Evolutionary conservation across 2,888 invertebrate genomes (phyloP).

Genomic region (Ectropis crepuscularia): DNA sequence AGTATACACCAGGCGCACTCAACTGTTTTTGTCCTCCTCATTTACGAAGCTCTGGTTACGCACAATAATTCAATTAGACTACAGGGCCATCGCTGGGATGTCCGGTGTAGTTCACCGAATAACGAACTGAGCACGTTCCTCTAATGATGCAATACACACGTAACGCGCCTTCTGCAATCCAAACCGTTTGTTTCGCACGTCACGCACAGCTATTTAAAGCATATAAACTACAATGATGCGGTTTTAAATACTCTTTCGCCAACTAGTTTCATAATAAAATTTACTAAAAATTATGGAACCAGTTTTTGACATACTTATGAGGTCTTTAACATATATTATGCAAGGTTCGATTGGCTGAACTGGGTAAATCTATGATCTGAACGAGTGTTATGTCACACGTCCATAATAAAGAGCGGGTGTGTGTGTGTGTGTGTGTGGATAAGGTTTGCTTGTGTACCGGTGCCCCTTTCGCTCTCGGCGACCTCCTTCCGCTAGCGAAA

Average conservation of each 20-base stretch:
- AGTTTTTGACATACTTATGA: constrained; percentile 17
- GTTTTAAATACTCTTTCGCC: constrained; percentile 9
- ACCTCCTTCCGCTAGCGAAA: constrained; percentile 60
- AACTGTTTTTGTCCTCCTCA: no score
- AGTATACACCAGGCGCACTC: no score
- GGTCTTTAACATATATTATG: constrained; percentile 11
- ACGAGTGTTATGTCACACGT: constrained; percentile 30
- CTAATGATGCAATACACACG: constrained; percentile 1
- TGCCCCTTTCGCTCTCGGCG: constrained; percentile 59
- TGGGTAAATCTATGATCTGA: constrained; percentile 12
- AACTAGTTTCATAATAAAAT: constrained; percentile 5
- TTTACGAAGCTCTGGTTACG: no score
- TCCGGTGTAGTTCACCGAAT: neutral
- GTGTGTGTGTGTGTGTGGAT: constrained; percentile 20
- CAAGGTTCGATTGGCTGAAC: constrained; percentile 5
- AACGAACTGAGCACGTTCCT: neutral
- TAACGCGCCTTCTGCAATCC: neutral
- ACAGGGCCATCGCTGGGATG: no score
- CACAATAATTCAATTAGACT: no score
- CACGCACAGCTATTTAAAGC: constrained; percentile 6
- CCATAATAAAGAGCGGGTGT: constrained; percentile 15
- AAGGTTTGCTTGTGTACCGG: constrained; percentile 40
- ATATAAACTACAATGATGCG: constrained; percentile 5
- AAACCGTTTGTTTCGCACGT: constrained; percentile 6
- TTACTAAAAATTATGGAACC: constrained; percentile 13